A percentile compares a stretch with the other conserved stretches of the same genome.
Evolutionary conservation across 2,888 invertebrate genomes (phyloP).

Genomic region (Julus scandinavius): DNA sequence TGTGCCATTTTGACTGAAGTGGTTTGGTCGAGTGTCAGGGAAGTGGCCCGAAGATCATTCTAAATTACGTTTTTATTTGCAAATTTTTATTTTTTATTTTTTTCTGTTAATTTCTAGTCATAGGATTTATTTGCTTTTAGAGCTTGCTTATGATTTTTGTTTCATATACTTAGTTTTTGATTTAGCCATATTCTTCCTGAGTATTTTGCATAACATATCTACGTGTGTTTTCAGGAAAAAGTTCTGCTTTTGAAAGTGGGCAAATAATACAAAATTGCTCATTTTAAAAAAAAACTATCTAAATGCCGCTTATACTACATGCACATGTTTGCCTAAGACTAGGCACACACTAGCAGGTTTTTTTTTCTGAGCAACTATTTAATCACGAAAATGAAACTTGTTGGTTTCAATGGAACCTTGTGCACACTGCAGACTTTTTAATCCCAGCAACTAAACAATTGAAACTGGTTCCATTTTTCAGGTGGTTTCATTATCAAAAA

Average conservation of each 20-base stretch:
- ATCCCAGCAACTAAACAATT: no score
- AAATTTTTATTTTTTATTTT: conserved; percentile 45
- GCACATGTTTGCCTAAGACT: not conserved
- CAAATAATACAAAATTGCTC: not conserved
- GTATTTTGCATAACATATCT: conserved; percentile 23
- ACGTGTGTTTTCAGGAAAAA: not conserved
- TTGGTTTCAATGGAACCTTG: no score
- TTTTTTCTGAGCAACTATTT: no score
- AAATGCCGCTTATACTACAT: not conserved
- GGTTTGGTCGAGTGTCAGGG: conserved; percentile 51
- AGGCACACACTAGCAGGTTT: no score
- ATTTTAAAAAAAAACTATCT: not conserved
- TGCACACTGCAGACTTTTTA: no score
- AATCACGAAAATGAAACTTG: no score
- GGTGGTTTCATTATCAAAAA: no score
- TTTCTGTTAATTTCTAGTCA: conserved; percentile 27
- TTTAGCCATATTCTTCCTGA: not conserved
- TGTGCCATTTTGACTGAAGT: conserved; percentile 50
- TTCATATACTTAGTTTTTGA: not conserved
- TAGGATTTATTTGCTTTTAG: conserved; percentile 28
- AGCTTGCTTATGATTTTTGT: conserved; percentile 24
- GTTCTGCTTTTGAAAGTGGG: not conserved
- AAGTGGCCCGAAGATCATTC: conserved; percentile 49
- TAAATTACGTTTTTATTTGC: conserved; percentile 14
- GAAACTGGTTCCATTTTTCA: no score